A percentile compares a stretch with the other conserved stretches of the same genome.
Conservation (phyloP, 2,113 vertebrate species). For the Microtus oregoni region DNA sequence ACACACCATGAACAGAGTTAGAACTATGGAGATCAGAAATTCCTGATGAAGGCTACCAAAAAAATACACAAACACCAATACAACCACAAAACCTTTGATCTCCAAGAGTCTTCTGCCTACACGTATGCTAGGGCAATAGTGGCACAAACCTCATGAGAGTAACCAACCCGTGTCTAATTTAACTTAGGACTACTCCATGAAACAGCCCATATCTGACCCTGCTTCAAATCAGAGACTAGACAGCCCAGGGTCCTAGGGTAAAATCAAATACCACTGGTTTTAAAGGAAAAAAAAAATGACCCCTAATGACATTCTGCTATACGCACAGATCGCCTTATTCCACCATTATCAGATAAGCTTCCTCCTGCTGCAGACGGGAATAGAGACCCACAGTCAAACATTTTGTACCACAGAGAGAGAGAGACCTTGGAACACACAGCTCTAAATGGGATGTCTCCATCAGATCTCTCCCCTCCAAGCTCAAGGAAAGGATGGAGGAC, state of each 20-base stretch:
- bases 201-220: background rate
- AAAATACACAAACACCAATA: background rate
- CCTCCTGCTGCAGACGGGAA: background rate
- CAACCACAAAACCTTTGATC: background rate
- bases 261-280: background rate
- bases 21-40: background rate
- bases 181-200: background rate
- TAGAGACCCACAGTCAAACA: background rate
- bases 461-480: background rate
- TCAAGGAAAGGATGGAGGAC: background rate
- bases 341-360: background rate
- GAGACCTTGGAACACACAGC: background rate
- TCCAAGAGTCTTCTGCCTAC: background rate
- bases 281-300: background rate
- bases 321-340: background rate
- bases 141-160: background rate
- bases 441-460: background rate
- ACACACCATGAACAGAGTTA: background rate
- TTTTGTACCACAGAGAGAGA: background rate
- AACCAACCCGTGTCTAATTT: background rate
- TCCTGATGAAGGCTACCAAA: background rate
- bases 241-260: background rate
- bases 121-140: background rate
- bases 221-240: background rate
- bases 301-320: background rate